Evolutionary conservation across 92 coral and sea anemone genomes (phyloP), one percentile per base, ranked within the genome.

Genomic region (Epizoanthus rinbou): DNA sequence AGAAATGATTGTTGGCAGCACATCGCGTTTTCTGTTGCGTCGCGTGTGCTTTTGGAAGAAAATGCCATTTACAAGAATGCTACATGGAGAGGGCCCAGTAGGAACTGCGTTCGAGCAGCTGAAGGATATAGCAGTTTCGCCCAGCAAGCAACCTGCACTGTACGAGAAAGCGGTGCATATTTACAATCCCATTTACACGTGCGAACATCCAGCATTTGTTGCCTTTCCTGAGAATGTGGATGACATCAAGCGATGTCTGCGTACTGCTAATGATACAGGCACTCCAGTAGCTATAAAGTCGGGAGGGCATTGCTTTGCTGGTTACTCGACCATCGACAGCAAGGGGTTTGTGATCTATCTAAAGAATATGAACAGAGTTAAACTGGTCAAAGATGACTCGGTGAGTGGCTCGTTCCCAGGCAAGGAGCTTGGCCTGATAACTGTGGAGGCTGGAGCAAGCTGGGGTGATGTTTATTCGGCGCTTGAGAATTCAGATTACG

Each of bases 271-370:
- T 35, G 56, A 80, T 13, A 78, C 92, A 23, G 74, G 84, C 8
- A 76, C 85, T 21, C 85, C 92, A 7, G 92, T 93, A 21, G 97
- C 91, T 67, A 64, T 91, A 18, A 93, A 93, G 72, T 93, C 97
- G 13, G 97, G 97, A 31, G 97, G 97, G 28, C 97, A 93, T 80
- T 86, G 90, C 69, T 91, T 93, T 22, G 97, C 92, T 54, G 97
- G 97, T 18, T 93, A 93, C 87, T 93, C 97, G 24, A 93, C 89
- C 63, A 88, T 80, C 54, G 97, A 93, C 73, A 79, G 87, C 19
- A 86, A 84, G 6, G 97, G 97, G n/a, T 93, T 93, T 85, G 97
- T 93, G 79, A 85, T 93, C 73, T 93, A 91, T 11, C 87, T 91
- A 28, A 86, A 93, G 71, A 91, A 91, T 59, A 80, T 93, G 86